Evolutionary conservation across 1,140 invertebrate species (phyloP).

Genomic region (Musca domestica): DNA sequence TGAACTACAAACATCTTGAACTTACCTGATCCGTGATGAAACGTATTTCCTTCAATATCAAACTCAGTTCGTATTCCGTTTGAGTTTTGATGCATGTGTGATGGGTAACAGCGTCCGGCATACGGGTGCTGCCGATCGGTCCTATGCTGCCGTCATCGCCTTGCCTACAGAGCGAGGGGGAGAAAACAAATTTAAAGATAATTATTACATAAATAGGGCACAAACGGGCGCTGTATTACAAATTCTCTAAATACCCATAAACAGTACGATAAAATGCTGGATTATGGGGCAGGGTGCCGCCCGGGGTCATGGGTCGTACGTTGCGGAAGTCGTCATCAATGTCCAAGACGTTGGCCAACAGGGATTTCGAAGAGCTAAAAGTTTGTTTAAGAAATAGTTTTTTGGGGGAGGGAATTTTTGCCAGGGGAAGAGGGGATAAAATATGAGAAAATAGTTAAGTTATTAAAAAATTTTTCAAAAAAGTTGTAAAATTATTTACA

Average conservation of each 20-base stretch:
- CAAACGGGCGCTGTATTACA: neutral
- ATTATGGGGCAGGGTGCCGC: conserved; percentile 57
- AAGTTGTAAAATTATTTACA: no score
- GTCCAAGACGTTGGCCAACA: conserved; percentile 92
- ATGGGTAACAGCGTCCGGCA: conserved; percentile 61
- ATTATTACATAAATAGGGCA: no score
- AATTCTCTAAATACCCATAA: conserved; percentile 44
- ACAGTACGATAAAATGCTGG: conserved; percentile 55
- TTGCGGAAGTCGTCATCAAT: conserved; percentile 87
- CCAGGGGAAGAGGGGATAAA: neutral
- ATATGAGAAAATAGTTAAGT: neutral
- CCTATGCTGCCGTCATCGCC: conserved; percentile 54
- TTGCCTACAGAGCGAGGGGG: conserved; percentile 35
- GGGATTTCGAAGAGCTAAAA: conserved; percentile 71
- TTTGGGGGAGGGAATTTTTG: neutral
- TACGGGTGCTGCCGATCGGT: conserved; percentile 58
- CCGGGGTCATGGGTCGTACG: conserved; percentile 53
- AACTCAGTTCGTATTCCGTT: conserved; percentile 83
- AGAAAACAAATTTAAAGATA: neutral
- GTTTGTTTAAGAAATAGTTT: neutral
- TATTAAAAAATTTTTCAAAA: neutral
- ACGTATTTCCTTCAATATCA: conserved; percentile 94
- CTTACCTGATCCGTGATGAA: conserved; percentile 69
- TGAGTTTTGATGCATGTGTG: conserved; percentile 68
- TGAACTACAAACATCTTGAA: conserved; percentile 15